Evolutionary conservation across 2,113 vertebrate species (phyloP), one percentile per base, ranked within the genome.

Genomic region (Pyrgilauda ruficollis): DNA sequence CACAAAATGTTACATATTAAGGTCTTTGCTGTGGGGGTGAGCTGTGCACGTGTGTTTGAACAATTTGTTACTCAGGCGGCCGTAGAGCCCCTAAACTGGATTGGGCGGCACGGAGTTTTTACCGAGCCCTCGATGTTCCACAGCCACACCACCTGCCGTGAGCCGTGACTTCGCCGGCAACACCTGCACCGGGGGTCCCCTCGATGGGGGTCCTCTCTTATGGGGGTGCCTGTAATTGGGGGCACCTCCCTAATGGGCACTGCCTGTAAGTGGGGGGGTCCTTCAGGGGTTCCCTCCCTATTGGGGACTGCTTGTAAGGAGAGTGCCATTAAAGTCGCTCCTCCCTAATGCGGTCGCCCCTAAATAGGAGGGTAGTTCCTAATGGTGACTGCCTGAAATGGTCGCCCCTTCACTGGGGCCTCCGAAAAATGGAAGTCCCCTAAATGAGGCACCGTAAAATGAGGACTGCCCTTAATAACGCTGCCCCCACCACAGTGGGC

Each of bases 101-200:
- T 11, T 18, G 59, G 44, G 28, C 10, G 0, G 43, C 22, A 2
- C 1, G 6, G 67, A 5, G 8, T 6, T 52, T 9, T 7, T 14
- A 0, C 44, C 5, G 28, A 30, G 14, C 67, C 27, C 31, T 9
- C 31, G 2, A 0, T 5, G 12, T 30, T 8, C 13, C 46, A 2
- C 21, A 6, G 22, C 3, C 75, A 2, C 81, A 10, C 15, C n/a
- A 0, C 13, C 10, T 24, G 11, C 52, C 31, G 3, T 12, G 23
- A 4, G 1, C 31, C 1, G 31, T 0, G 37, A 11, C 31, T 26
- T 12, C 2, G 17, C 11, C 11, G 2, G 7, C 41, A 43, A 0
- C 31, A 3, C 15, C 37, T 1, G 19, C 77, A 15, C 28, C 24
- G 26, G 7, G 13, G 26, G 10, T 20, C 9, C n/a, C 33, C 6